Evolutionary conservation across 2,113 vertebrate species (phyloP), one percentile per base, ranked within the genome.

Genomic region (Varanus salvator): DNA sequence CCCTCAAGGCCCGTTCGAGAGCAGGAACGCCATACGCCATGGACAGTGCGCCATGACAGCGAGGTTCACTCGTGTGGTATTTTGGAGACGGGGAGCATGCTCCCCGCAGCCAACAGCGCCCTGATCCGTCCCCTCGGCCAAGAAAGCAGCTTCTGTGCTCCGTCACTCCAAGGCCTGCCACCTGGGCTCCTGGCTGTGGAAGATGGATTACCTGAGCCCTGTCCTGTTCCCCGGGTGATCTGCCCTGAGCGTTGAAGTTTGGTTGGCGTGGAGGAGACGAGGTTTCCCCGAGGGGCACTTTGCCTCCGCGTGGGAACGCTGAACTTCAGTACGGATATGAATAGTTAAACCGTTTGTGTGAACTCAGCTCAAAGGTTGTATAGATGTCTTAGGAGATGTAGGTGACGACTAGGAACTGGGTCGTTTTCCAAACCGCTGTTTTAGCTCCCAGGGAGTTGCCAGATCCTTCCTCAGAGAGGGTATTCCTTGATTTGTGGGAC

Each of bases 81-180:
- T 34, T 74, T 71, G 85, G 78, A 31, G 48, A 78, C 84, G 57
- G 0, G 0, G 21, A 44, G 38, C 38, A 44, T 44, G 38, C 38
- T 44, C 38, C 38, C 38, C 38, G 38, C 38, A 44, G 38, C 38
- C 38, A 44, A 3, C 38, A 44, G 3, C 38, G 38, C 38, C 38
- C 38, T 44, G 38, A 44, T 44, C 38, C 38, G 29, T 25, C 8
- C 2, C 27, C n/a, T n/a, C 57, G 27, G 71, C 64, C 44, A 5
- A 21, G 29, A 17, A 17, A 44, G 74, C 69, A 8, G 7, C 29
- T 17, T 69, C 21, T 4, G 0, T 54, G 0, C 0, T 11, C 1
- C 72, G 90, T 93, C 93, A 29, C 27, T 9, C 19, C 76, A 44
- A 15, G 88, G 21, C 21, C 0, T 3, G 68, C 48, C 4, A 34